Percentiles rank a stretch among this genome's conserved stretches.
These are phyloP conservation scores for Bovichtus variegatus DNA, from an alignment of 2,797 vertebrate genomes.

Conservation along the genomic window DNA sequence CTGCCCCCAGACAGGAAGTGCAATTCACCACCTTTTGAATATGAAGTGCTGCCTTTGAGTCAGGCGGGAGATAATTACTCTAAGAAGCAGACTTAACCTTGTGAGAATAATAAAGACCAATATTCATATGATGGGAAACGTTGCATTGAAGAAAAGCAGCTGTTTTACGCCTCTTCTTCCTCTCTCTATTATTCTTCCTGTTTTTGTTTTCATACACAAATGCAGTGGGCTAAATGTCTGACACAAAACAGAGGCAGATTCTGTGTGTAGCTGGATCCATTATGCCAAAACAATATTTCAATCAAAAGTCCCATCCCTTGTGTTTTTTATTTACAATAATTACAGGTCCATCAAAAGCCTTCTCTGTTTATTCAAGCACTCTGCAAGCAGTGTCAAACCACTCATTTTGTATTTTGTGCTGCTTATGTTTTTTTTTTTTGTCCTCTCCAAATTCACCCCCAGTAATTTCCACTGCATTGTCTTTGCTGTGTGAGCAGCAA, in stretches of 20 bases:
- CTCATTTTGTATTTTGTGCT: neutral
- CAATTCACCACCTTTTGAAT: conserved; percentile 33
- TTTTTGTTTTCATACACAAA: neutral
- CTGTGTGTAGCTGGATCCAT: neutral
- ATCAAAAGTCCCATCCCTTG: neutral
- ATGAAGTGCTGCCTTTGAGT: conserved; percentile 9
- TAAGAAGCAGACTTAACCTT: neutral
- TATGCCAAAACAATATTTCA: neutral
- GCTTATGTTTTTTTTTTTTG: conserved; percentile 15
- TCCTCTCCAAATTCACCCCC: conserved; percentile 10
- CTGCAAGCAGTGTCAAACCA: conserved; percentile 7
- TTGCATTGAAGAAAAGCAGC: neutral
- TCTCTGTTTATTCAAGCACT: neutral
- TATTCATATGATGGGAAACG: neutral
- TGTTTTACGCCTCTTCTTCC: neutral
- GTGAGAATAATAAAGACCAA: neutral
- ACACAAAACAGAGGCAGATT: neutral
- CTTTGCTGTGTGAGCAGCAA: conserved; percentile 21
- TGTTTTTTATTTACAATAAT: conserved; percentile 23
- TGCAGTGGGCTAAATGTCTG: neutral
- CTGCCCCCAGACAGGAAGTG: conserved; percentile 19
- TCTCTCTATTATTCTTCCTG: too few species aligned
- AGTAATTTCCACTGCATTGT: conserved; percentile 37
- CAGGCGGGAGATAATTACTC: neutral
- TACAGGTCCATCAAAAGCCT: conserved; percentile 1